A percentile compares a stretch with the other conserved stretches of the same genome.
Conservation (phyloP, 1,140 invertebrate species). For the Reticulitermes speratus region DNA sequence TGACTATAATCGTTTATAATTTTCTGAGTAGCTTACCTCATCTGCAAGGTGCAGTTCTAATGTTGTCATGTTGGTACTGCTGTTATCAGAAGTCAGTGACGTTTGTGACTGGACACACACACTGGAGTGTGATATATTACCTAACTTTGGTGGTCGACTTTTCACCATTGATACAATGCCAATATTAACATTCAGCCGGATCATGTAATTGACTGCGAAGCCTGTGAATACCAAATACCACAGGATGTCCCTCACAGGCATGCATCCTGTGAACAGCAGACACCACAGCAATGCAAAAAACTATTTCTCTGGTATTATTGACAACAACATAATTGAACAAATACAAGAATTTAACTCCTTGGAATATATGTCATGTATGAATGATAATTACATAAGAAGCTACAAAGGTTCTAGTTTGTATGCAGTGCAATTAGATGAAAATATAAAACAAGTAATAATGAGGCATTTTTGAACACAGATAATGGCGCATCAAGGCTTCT, state of each 20-base stretch:
- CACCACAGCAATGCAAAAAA: no score
- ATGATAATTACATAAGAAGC: no score
- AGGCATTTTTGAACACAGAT: no score
- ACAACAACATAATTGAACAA: no score
- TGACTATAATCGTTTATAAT: no score
- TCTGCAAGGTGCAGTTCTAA: background rate
- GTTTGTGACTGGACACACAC: background rate
- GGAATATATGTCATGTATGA: no score
- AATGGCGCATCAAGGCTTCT: no score
- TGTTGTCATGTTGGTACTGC: slow-evolving; percentile 2
- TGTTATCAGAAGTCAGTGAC: background rate
- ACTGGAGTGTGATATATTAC: background rate
- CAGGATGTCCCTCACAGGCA: slow-evolving; percentile 51
- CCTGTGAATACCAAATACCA: slow-evolving; percentile 70
- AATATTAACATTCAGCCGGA: slow-evolving; percentile 81
- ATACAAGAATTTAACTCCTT: no score
- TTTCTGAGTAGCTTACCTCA: background rate
- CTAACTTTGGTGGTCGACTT: background rate
- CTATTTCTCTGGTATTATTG: no score
- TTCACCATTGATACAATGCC: slow-evolving; percentile 82
- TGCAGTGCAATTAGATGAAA: no score
- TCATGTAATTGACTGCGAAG: slow-evolving; percentile 75
- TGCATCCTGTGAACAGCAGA: slow-evolving; percentile 27
- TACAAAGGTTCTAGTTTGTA: no score
- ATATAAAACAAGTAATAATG: no score